Conservation (phyloP, 2,113 vertebrate species). For the Scortum barcoo region DNA sequence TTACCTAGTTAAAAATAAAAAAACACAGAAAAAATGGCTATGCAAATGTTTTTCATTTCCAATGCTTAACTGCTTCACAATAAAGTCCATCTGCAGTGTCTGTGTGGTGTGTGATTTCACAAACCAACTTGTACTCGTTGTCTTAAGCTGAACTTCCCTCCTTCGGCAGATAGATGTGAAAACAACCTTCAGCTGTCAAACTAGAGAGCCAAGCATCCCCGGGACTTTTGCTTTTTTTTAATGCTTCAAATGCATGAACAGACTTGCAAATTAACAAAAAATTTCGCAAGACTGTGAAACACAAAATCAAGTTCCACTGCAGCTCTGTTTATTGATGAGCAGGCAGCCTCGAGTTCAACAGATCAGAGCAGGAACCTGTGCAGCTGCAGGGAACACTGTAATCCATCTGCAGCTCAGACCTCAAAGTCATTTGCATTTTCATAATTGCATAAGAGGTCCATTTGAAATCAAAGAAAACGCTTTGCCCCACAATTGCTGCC, state of each 20-base stretch:
- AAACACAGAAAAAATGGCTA: too few species aligned
- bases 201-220: too few species aligned
- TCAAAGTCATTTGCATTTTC: slow-evolving; percentile 47
- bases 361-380: slow-evolving; percentile 21
- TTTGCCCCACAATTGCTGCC: slow-evolving; percentile 10
- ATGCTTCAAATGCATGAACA: slow-evolving; percentile 5
- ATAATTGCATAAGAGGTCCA: slow-evolving; percentile 42
- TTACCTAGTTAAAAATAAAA: too few species aligned
- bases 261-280: background rate
- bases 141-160: too few species aligned
- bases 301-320: background rate
- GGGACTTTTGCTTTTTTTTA: too few species aligned
- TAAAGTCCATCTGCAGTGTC: too few species aligned
- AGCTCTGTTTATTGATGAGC: slow-evolving; percentile 8
- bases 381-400: slow-evolving; percentile 4
- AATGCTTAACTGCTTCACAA: too few species aligned
- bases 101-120: too few species aligned
- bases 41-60: too few species aligned
- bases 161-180: too few species aligned
- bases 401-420: slow-evolving; percentile 34
- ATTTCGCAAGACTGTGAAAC: background rate
- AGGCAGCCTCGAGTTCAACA: background rate
- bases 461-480: slow-evolving; percentile 58
- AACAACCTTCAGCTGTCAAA: too few species aligned
- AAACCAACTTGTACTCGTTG: too few species aligned